Conservation (phyloP, 1,140 invertebrate genomes). For the Cephus cinctus region DNA sequence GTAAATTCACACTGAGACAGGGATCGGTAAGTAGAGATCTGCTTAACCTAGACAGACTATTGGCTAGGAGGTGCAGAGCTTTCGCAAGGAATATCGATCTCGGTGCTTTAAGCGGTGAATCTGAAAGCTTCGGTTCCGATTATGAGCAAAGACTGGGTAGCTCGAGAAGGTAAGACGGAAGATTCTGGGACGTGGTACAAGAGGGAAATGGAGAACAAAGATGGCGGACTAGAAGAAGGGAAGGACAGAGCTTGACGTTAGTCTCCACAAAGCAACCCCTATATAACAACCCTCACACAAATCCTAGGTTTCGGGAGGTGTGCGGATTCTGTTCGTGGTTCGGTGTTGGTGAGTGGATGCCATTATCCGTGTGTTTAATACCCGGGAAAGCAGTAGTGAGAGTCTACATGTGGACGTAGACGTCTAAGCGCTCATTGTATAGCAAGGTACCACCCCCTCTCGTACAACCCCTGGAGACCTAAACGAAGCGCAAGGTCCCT, state of each 20-base stretch:
- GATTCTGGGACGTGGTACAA: too few species aligned
- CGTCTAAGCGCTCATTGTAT: not conserved
- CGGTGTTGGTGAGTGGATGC: not conserved
- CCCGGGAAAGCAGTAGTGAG: not conserved
- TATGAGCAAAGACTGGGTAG: too few species aligned
- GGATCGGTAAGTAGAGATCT: too few species aligned
- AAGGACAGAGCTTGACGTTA: not conserved
- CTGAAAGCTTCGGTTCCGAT: not conserved
- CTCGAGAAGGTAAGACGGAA: too few species aligned
- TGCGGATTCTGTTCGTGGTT: not conserved
- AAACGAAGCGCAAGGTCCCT: constrained; percentile 20
- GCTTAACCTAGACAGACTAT: too few species aligned
- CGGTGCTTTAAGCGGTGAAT: not conserved
- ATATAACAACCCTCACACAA: constrained; percentile 4
- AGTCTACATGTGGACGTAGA: not conserved
- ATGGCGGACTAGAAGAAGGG: not conserved
- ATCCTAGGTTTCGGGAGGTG: constrained; percentile 2
- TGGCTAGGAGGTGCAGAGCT: too few species aligned
- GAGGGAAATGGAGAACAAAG: too few species aligned
- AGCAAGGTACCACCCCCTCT: not conserved
- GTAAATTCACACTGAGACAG: too few species aligned
- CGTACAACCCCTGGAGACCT: not conserved
- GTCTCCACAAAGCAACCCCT: constrained; percentile 11
- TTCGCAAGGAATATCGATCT: too few species aligned
- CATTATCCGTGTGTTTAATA: not conserved